A percentile compares a stretch with the other conserved stretches of the same genome.
phyloP scores from a whole-genome alignment of 2,888 invertebrate species.

The Cosmia trapezina region DNA sequence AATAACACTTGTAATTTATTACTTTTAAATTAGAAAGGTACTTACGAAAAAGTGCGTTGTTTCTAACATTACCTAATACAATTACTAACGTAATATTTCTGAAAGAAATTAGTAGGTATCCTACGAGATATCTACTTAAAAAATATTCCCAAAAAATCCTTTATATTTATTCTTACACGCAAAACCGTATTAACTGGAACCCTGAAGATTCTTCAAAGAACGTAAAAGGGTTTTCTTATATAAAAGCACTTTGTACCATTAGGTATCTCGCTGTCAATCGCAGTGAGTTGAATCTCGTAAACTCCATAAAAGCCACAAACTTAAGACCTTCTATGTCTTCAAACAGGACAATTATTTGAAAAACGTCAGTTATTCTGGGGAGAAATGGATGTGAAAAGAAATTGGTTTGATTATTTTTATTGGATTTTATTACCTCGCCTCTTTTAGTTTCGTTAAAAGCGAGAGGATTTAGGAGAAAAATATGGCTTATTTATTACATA shows the following conservation, averaged over 20 bases:
- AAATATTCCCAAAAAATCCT: conserved; percentile 5
- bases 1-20: background rate
- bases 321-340: conserved; percentile 24
- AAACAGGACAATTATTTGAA: conserved; percentile 37
- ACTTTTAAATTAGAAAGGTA: background rate
- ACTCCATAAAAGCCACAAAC: conserved; percentile 13
- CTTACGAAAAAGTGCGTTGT: background rate
- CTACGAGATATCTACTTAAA: background rate
- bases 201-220: conserved; percentile 32
- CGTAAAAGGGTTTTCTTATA: conserved; percentile 38
- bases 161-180: conserved; percentile 11
- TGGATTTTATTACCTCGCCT: conserved; percentile 18
- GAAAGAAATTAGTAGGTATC: background rate
- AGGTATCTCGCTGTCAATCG: conserved; percentile 21
- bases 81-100: background rate
- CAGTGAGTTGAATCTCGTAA: conserved; percentile 16
- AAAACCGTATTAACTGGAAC: conserved; percentile 32
- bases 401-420: conserved; percentile 42
- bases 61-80: background rate
- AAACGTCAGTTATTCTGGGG: conserved; percentile 22
- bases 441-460: background rate
- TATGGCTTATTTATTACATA: background rate
- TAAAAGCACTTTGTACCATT: conserved; percentile 49
- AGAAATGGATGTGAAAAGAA: conserved; percentile 16
- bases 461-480: background rate